A percentile compares a stretch with the other conserved stretches of the same genome.
phyloP scores from a whole-genome alignment of 92 coral and sea anemone species.

The Paragorgia papillata region DNA sequence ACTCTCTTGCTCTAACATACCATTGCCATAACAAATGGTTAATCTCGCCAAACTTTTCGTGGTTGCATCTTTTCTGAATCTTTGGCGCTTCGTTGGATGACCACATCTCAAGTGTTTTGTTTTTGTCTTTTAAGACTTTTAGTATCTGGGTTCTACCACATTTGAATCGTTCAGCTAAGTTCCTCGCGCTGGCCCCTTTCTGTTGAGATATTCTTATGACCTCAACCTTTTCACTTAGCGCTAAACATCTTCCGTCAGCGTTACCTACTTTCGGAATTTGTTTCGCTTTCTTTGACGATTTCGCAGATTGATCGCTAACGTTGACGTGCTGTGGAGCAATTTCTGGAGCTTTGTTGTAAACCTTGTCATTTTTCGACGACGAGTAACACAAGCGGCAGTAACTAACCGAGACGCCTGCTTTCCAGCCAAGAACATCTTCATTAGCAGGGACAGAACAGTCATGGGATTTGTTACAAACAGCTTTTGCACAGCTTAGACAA shows the following conservation, averaged over 20 bases:
- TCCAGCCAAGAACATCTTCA: too few species aligned
- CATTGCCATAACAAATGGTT: conserved; percentile 56
- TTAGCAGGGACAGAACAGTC: too few species aligned
- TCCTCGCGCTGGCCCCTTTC: conserved; percentile 29
- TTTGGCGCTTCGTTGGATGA: conserved; percentile 32
- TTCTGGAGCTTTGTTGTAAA: too few species aligned
- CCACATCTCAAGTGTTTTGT: conserved; percentile 31
- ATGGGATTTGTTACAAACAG: too few species aligned
- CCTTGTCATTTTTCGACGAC: not conserved
- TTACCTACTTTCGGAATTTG: too few species aligned
- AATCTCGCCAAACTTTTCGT: conserved; percentile 45
- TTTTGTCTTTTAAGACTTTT: conserved; percentile 21
- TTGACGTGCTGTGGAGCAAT: too few species aligned
- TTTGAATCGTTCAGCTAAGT: conserved; percentile 40
- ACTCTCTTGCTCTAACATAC: conserved; percentile 46
- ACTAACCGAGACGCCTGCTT: too few species aligned
- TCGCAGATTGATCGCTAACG: too few species aligned
- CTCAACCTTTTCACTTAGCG: conserved; percentile 12
- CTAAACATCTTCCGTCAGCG: conserved; percentile 16
- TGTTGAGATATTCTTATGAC: conserved; percentile 7
- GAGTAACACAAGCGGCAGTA: too few species aligned
- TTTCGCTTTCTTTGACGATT: too few species aligned
- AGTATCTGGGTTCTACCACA: conserved; percentile 50
- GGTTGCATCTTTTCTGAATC: conserved; percentile 22
- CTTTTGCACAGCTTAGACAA: too few species aligned